Base-by-base conservation (phyloP, 2,113 vertebrate genomes). In the Epinephelus moara region DNA sequence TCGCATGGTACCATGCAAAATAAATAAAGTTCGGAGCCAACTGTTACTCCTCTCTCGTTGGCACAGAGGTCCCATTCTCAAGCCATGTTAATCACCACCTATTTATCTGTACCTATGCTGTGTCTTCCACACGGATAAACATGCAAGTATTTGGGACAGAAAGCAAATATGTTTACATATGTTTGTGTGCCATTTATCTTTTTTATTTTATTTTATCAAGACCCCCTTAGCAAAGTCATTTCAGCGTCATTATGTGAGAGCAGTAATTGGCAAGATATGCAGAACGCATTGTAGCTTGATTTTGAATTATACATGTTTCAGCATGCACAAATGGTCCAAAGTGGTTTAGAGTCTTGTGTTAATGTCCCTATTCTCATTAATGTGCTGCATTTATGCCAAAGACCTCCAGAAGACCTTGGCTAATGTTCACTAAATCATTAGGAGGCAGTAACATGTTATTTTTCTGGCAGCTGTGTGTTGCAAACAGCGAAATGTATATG, bases 11-110 rank as follows among this genome's bases (percentile, higher is more conserved):
- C 77, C 84, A 60, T 89, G 89, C 85, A 90, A 85, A 92, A 91
- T 92, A 91, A 94, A 92, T 89, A 91, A 91, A 89, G 88, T 85
- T 61, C 4, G 75, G 47, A 87, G 74, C 78, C 89, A 86, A 80
- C 80, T 69, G 88, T 87, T 79, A 68, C 81, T 85, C 82, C 59
- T 69, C 78, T 87, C 76, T 89, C 63, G 76, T 90, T 83, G 88
- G 81, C 66, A 52, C 62, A 17, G 80, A 70, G 52, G 75, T 78
- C 63, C 15, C 49, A 15, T 59, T 83, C 52, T 85, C 42, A 52
- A 82, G 73, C 55, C 85, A 63, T 23, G 57, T 61, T 75, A 71
- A 84, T 81, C 78, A 68, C 63, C 47, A 50, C 49, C 66, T 57
- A 60, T 81, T 81, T 53, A 62, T 63, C 37, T 47, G 25, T n/a